Evolutionary conservation across 1,140 invertebrate genomes (phyloP).

Genomic region (Coptotermes formosanus): DNA sequence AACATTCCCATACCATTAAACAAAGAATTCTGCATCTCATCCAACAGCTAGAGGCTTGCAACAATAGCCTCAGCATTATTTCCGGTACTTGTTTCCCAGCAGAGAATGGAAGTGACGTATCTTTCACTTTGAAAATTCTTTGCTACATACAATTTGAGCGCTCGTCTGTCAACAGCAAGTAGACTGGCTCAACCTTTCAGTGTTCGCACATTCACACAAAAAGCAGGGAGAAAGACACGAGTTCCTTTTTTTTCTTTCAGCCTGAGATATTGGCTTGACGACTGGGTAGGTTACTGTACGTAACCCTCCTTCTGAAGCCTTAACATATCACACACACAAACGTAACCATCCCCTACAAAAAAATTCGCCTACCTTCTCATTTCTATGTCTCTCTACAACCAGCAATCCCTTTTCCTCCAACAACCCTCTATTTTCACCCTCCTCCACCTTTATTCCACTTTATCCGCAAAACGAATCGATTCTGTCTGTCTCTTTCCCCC

Average conservation of each 20-base stretch:
- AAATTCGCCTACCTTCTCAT: conserved; percentile 7
- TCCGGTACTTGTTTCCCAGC: too few relatives aligned
- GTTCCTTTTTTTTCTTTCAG: not conserved
- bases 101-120: not conserved
- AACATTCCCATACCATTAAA: too few relatives aligned
- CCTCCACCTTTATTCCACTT: conserved; percentile 30
- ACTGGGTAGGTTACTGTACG: not conserved
- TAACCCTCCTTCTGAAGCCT: not conserved
- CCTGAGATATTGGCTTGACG: not conserved
- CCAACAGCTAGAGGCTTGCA: too few relatives aligned
- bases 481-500: not conserved
- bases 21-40: too few relatives aligned
- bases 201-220: conserved; percentile 12
- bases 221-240: not conserved
- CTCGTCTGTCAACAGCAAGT: not conserved
- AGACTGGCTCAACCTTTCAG: not conserved
- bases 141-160: not conserved
- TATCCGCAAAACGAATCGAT: conserved; percentile 31
- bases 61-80: too few relatives aligned
- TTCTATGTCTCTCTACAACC: not conserved
- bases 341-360: not conserved
- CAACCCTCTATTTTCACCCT: conserved; percentile 15
- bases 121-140: not conserved
- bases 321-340: conserved; percentile 28
- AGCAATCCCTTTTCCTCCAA: not conserved